These are phyloP conservation scores for Orgyia antiqua DNA, from an alignment of 2,888 invertebrate genomes.

Conservation along the genomic window DNA sequence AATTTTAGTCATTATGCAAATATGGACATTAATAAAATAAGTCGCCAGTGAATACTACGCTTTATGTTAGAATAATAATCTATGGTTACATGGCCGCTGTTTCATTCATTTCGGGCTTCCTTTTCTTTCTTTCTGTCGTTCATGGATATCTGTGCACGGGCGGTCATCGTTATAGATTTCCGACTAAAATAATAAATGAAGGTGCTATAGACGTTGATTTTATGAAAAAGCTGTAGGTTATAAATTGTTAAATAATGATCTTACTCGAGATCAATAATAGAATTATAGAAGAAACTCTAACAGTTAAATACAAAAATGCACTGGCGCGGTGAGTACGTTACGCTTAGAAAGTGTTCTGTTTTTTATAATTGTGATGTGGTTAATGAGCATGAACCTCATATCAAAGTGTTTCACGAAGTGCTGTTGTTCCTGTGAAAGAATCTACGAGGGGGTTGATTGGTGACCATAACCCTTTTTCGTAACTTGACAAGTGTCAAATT, in stretches of 20 bases:
- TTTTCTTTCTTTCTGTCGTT: constrained; percentile 65
- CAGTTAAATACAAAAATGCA: constrained; percentile 97
- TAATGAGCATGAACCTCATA: constrained; percentile 32
- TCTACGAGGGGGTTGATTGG: constrained; percentile 37
- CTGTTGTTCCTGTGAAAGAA: constrained; percentile 22
- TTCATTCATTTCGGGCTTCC: constrained; percentile 65
- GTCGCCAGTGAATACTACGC: no score
- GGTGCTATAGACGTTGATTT: constrained; percentile 77
- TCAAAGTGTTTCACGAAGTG: constrained; percentile 21
- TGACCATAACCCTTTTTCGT: constrained; percentile 60
- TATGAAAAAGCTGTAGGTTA: constrained; percentile 76
- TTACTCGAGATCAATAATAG: constrained; percentile 99
- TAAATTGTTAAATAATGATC: constrained; percentile 87
- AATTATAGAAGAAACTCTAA: constrained; percentile 97
- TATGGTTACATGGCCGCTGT: constrained; percentile 60
- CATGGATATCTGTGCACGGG: constrained; percentile 65
- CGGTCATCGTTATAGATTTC: constrained; percentile 68
- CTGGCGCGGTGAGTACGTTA: constrained; percentile 92
- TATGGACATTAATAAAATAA: no score
- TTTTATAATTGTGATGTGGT: constrained; percentile 52
- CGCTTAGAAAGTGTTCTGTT: constrained; percentile 73
- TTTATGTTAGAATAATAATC: constrained; percentile 27
- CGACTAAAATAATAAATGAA: constrained; percentile 74
- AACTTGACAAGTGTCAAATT: constrained; percentile 71
- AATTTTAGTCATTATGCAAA: no score